Conservation (phyloP, 1,140 invertebrate species). For the Penaeus chinensis region DNA sequence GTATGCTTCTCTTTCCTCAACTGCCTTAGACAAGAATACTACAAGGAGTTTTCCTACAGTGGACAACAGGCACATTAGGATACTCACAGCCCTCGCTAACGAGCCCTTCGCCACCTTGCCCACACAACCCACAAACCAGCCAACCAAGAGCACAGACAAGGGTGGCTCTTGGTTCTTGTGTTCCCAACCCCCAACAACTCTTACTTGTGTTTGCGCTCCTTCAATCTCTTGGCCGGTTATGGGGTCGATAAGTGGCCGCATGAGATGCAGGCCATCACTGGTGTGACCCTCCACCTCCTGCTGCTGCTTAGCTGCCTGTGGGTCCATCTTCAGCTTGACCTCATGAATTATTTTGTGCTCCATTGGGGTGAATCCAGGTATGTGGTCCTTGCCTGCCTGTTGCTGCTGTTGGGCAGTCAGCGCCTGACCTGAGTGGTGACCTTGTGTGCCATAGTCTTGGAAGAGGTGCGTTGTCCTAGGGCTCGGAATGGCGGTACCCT, state of each 20-base stretch:
- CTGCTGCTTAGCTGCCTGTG: conserved; percentile 31
- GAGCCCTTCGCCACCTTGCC: no score
- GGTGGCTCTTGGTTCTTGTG: no score
- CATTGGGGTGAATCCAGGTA: conserved; percentile 43
- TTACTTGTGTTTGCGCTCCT: conserved; percentile 51
- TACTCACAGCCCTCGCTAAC: no score
- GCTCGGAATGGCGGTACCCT: conserved; percentile 46
- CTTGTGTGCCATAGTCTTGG: conserved; percentile 48
- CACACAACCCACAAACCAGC: no score
- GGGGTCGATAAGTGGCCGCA: conserved; percentile 54
- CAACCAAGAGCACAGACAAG: no score
- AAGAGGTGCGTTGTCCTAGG: conserved; percentile 54
- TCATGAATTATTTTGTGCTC: conserved; percentile 55
- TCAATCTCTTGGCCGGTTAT: conserved; percentile 55
- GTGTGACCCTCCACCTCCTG: conserved; percentile 51
- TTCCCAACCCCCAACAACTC: neutral
- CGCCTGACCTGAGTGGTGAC: conserved; percentile 41
- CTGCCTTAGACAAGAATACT: no score
- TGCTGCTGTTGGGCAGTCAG: conserved; percentile 42
- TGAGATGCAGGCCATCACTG: conserved; percentile 48
- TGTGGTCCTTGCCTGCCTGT: conserved; percentile 45
- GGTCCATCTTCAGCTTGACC: conserved; percentile 54
- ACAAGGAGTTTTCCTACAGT: no score
- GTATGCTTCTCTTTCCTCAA: no score
- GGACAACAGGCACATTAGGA: no score